Evolutionary conservation across 2,888 invertebrate species (phyloP), one percentile per base, ranked within the genome.

Genomic region (Oxyteleia sp.): DNA sequence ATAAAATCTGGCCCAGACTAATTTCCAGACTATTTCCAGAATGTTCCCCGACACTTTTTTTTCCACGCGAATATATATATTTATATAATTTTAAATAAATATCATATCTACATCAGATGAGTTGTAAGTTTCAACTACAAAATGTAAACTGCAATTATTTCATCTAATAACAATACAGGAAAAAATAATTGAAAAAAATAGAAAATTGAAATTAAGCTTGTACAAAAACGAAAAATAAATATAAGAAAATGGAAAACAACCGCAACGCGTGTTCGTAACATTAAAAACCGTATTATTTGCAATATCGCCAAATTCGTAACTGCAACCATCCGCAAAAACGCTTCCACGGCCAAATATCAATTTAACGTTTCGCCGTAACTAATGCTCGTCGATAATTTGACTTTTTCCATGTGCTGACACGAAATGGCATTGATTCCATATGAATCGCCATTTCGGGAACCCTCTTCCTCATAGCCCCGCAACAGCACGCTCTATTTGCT

Each of bases 371-470:
- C 23, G 29, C n/a, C 68, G 59, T 74, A 81, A 74, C 59, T 72
- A 81, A 81, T 74, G 72, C 66, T 51, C 80, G 18, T 61, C 66
- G 72, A 76, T 82, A 82, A 82, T 82, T 82, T 59, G 75, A 71
- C 75, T 75, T 76, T 75, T 64, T 82, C 71, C 82, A 71, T 82
- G 75, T 71, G 75, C 63, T 71, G 49, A 68, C 66, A 47, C 63
- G 74, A 59, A 66, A 68, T 32, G 45, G 61, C 72, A 82, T 72
- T 71, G 76, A 76, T 75, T 82, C 76, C 64, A 75, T 64, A 59
- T 74, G 81, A 81, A 74, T 69, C 74, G 61, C 38, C 61, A 29
- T 68, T 74, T 64, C 49, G 15, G 59, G 41, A 49, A 35, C 49
- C 57, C 79, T 43, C 72, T 49, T 68, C 59, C 69, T 75, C 75